Conservation (phyloP, 1,140 invertebrate genomes). For the Eriosoma lanigerum region DNA sequence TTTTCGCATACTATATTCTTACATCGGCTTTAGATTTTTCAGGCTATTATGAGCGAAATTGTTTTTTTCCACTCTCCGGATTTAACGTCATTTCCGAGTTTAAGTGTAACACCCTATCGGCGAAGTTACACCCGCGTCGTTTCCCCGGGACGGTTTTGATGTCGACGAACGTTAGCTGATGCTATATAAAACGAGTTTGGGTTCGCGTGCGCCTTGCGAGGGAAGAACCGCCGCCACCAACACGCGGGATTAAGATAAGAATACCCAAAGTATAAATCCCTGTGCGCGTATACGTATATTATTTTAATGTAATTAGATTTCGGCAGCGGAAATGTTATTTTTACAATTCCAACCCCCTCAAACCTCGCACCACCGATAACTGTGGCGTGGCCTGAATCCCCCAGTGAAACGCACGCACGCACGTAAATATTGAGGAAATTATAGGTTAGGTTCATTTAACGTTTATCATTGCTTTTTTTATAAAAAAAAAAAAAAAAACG, state of each 20-base stretch:
- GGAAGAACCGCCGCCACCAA: neutral
- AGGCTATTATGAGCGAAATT: neutral
- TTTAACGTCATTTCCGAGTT: slow-evolving; percentile 6
- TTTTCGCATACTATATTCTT: neutral
- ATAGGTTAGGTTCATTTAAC: too few species aligned
- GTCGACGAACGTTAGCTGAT: neutral
- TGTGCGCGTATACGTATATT: neutral
- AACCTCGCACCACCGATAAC: too few species aligned
- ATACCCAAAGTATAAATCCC: slow-evolving; percentile 36
- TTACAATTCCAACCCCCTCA: neutral
- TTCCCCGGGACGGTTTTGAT: neutral
- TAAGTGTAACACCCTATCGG: slow-evolving; percentile 11
- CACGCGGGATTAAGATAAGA: slow-evolving; percentile 28
- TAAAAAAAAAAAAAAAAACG: too few species aligned
- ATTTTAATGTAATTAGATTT: slow-evolving; percentile 42
- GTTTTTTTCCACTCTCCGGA: neutral
- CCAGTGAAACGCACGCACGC: neutral
- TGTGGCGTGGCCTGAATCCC: neutral
- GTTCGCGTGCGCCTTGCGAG: neutral
- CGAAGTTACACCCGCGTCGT: neutral
- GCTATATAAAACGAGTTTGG: neutral
- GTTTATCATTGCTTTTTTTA: too few species aligned
- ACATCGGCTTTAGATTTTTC: neutral
- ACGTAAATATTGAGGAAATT: neutral
- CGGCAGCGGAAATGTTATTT: slow-evolving; percentile 6